Base-by-base conservation (phyloP, 2,888 invertebrate genomes). In the Rugalucina vietnamica region DNA sequence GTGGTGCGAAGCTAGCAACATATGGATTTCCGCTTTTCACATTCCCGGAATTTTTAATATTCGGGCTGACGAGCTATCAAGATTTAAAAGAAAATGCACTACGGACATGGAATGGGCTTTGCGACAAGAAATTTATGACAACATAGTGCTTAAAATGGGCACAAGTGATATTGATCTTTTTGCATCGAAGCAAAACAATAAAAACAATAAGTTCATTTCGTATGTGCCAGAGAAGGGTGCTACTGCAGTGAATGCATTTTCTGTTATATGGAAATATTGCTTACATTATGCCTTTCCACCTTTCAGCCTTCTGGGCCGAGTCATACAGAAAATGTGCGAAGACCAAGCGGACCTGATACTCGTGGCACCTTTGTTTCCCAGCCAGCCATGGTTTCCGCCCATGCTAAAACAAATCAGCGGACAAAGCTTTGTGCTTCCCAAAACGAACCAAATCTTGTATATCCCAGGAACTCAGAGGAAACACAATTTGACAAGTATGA, bases 181-280 rank as follows among this genome's bases (percentile, higher is more conserved):
- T 60, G 60, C 60, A 5, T 60, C 60, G 8, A 27, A 60, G 27
- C 24, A 60, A 24, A 87, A 87, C 75, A 5, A 24, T 18, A 29
- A 60, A 60, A 60, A 27, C 24, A 60, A 2, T 8, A 60, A 5
- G 5, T 4, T 60, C 29, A 1, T 29, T 4, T 72, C 27, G 1
- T 34, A 43, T 24, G 18, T 29, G 10, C 71, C 71, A n/a, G 71
- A 71, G 12, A 34, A 37, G 34, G 37, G n/a, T 24, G 71, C 71
- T 32, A 12, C 18, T 1, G 54, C 74, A 54, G 24, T 74, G 3
- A 24, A 74, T 54, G 54, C 74, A 24, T 74, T 74, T 54, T 60
- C 60, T 27, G 18, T 60, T 1, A 60, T 18, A 60, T 5, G 60
- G 60, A 60, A 60, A 1, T 27, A 60, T 60, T 5, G 5, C 10